These are phyloP conservation scores for Saccopteryx bilineata DNA, from an alignment of 2,113 vertebrate genomes.

Conservation along the genomic window DNA sequence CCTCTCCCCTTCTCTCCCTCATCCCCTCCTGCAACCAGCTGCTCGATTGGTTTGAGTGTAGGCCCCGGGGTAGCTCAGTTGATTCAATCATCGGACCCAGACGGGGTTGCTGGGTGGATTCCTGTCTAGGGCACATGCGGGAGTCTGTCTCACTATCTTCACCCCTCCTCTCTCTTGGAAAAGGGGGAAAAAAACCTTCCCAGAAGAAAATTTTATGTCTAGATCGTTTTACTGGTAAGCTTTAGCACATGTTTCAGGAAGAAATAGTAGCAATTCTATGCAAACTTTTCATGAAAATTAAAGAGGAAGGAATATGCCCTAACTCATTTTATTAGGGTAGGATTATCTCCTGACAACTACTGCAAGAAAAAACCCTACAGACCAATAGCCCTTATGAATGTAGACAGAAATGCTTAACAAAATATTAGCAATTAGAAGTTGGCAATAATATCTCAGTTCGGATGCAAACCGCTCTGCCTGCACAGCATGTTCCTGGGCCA, in stretches of 20 bases:
- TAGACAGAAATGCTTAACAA: conserved; percentile 46
- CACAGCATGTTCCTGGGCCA: not conserved
- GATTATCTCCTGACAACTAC: not conserved
- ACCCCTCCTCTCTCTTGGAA: no score
- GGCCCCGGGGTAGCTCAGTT: no score
- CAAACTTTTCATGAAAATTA: conserved; percentile 17
- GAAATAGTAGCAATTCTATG: not conserved
- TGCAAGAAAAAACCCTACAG: conserved; percentile 7
- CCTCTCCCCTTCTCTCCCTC: no score
- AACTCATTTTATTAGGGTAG: conserved; percentile 10
- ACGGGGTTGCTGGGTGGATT: no score
- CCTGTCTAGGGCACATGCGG: no score
- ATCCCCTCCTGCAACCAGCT: no score
- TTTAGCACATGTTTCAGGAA: not conserved
- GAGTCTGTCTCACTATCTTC: no score
- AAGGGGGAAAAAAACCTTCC: not conserved
- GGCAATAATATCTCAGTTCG: not conserved
- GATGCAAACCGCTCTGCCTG: not conserved
- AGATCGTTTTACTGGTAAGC: not conserved
- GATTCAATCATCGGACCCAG: no score
- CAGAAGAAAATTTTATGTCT: not conserved
- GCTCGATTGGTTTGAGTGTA: no score
- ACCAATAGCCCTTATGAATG: not conserved
- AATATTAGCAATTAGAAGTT: conserved; percentile 15
- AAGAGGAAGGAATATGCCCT: not conserved